These are phyloP conservation scores for Heterodera schachtii DNA, from an alignment of 1,140 invertebrate species.

Conservation along the genomic window DNA sequence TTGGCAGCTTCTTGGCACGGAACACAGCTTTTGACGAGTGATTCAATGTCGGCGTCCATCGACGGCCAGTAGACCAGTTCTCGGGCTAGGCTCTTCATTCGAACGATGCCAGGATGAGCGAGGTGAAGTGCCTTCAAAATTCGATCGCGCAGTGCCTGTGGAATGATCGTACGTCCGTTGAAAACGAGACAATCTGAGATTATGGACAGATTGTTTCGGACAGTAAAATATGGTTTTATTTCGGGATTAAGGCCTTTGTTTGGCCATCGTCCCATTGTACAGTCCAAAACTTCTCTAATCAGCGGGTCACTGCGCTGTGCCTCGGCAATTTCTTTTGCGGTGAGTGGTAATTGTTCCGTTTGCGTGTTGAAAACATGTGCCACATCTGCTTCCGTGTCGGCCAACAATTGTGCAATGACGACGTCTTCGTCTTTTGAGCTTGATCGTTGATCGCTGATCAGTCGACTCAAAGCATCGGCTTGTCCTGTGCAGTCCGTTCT, in stretches of 20 bases:
- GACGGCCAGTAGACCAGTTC: constrained; percentile 21
- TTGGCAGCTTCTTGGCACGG: constrained; percentile 21
- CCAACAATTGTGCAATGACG: no score
- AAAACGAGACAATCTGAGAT: constrained; percentile 2
- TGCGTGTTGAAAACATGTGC: no score
- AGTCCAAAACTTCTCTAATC: no score
- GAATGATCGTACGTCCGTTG: constrained; percentile 12
- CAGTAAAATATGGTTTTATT: constrained; percentile 20
- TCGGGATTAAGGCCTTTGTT: no score
- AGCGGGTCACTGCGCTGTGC: no score
- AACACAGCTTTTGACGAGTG: constrained; percentile 16
- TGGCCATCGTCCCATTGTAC: constrained; percentile 63
- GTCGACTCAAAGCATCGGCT: no score
- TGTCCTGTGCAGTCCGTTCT: constrained; percentile 57
- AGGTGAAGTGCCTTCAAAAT: constrained; percentile 5
- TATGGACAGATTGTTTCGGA: neutral
- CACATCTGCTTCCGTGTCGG: no score
- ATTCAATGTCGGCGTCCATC: constrained; percentile 21
- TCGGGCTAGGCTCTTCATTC: constrained; percentile 11
- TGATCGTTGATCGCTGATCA: no score
- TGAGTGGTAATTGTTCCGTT: no score
- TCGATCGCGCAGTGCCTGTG: neutral
- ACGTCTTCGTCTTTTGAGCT: no score
- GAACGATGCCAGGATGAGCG: no score
- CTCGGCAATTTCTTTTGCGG: no score